These are phyloP conservation scores for Cataglyphis cursor DNA, from an alignment of 2,888 invertebrate genomes.

Conservation along the genomic window DNA sequence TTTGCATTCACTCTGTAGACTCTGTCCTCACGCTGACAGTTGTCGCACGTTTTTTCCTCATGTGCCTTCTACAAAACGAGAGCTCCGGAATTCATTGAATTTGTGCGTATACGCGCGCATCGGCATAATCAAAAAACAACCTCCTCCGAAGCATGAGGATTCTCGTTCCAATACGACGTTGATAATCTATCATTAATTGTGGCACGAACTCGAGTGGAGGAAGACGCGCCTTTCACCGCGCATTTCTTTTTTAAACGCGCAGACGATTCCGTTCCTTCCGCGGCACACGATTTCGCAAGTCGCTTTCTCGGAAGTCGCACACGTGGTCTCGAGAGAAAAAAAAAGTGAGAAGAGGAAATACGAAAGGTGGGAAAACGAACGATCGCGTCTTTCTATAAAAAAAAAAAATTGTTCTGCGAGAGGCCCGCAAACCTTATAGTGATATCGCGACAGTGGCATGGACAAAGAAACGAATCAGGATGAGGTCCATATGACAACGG, in stretches of 20 bases:
- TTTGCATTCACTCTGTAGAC: background rate
- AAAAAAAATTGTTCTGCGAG: background rate
- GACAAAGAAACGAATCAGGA: background rate
- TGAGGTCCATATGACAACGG: constrained; percentile 26
- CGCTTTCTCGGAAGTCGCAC: constrained; percentile 17
- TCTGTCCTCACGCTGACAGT: background rate
- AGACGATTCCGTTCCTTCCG: background rate
- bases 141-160: background rate
- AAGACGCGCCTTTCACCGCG: constrained; percentile 12
- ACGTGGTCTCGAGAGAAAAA: background rate
- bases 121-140: background rate
- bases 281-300: constrained; percentile 5
- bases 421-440: background rate
- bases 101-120: background rate
- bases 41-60: background rate
- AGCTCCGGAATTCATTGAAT: background rate
- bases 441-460: background rate
- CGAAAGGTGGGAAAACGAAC: background rate
- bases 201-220: background rate
- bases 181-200: background rate
- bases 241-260: background rate
- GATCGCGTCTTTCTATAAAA: background rate
- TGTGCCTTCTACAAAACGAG: background rate
- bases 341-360: background rate
- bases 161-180: background rate